These are phyloP conservation scores for Pseudomugil gertrudae DNA, from an alignment of 2,797 vertebrate genomes.

Conservation along the genomic window DNA sequence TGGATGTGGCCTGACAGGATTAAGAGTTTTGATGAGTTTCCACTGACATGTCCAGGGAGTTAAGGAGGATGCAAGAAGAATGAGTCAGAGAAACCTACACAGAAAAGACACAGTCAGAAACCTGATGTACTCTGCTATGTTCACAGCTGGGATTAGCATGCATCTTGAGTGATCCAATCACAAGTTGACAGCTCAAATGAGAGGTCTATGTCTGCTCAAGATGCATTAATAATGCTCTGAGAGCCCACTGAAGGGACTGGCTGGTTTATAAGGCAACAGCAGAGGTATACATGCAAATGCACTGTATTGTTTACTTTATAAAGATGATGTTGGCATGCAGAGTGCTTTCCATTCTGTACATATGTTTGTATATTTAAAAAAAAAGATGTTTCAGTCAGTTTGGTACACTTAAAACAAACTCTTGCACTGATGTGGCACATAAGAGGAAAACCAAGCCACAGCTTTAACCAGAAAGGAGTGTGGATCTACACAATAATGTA, in stretches of 20 bases:
- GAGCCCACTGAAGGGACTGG: neutral
- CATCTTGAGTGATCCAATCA: neutral
- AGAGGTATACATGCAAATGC: neutral
- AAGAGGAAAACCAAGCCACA: no score
- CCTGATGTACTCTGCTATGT: neutral
- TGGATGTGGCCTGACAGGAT: conserved; percentile 67
- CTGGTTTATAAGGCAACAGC: neutral
- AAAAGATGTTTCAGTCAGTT: no score
- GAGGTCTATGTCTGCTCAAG: neutral
- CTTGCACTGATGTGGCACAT: no score
- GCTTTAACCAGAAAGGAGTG: no score
- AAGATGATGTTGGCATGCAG: neutral
- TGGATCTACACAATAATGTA: no score
- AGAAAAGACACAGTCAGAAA: conserved; percentile 38
- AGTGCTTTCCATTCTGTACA: no score
- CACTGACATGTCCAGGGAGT: conserved; percentile 50
- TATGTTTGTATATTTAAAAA: no score
- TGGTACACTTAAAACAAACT: no score
- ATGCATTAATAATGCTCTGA: neutral
- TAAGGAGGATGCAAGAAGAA: conserved; percentile 7
- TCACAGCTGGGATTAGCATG: neutral
- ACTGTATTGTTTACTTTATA: neutral
- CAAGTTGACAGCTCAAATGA: neutral
- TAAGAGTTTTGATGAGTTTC: conserved; percentile 68
- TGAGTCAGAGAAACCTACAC: conserved; percentile 22